Evolutionary conservation across 2,888 invertebrate genomes (phyloP), one percentile per base, ranked within the genome.

Genomic region (Lissonota sp.): DNA sequence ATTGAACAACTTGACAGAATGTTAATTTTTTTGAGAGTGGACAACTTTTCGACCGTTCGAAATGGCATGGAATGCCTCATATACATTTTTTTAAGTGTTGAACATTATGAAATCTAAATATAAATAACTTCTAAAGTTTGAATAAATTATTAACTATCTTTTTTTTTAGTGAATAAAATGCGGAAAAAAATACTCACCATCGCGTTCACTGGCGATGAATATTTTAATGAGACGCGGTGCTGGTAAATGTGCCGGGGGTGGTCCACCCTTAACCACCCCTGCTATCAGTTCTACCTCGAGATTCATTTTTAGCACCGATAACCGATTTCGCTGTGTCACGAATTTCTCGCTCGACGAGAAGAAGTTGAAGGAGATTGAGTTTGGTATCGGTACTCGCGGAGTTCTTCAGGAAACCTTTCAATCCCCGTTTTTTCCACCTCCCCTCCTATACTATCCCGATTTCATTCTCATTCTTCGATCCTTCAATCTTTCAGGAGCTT

Each of bases 171-270:
- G 42, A 42, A 7, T 5, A 42, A 7, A 42, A 42, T 7, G 42
- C 5, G 4, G 5, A 55, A 57, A 57, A n/a, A 16, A 42, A 49
- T 62, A 87, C 92, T 90, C 86, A 94, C 95, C 94, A 92, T 94
- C 94, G 88, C 93, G 94, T 83, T 94, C 93, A 7, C 94, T 94
- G 55, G 94, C 94, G 80, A 95, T 93, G 89, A 93, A 94, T 87
- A 95, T 94, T 91, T 95, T 95, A 87, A 94, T 93, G 57, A 94
- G 93, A 14, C 95, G 93, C 3, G 95, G 94, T 58, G 94, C 94
- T 5, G 95, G 95, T 93, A 91, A 80, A 82, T 91, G 89, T 7
- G 87, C 81, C 8, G 91, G 91, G n/a, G 91, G 90, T 53, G 87
- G 88, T 5, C 90, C 89, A 62, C 91, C 91, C 82, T 89, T 91